phyloP scores from a whole-genome alignment of 1,140 invertebrate genomes.

The Drosophila equinoxialis region DNA sequence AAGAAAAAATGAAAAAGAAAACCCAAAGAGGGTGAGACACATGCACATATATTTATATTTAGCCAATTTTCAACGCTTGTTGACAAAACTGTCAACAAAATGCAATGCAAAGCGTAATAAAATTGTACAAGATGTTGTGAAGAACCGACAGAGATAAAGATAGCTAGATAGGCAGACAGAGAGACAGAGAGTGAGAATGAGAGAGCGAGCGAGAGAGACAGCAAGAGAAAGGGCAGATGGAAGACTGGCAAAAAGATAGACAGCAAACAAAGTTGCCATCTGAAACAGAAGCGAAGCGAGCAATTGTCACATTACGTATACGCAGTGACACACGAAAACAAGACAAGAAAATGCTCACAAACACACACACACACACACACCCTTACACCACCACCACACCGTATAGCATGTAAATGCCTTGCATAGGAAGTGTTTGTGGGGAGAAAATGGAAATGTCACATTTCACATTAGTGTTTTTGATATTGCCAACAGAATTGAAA shows the following conservation, averaged over 20 bases:
- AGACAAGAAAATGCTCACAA: constrained; percentile 13
- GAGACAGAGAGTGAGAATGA: no score
- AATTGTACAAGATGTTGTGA: constrained; percentile 72
- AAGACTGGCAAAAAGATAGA: constrained; percentile 28
- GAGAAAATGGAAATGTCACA: constrained; percentile 11
- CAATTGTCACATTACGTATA: constrained; percentile 78
- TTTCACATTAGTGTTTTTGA: constrained; percentile 1
- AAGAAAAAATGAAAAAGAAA: constrained; percentile 3
- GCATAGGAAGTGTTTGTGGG: background rate
- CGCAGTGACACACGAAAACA: constrained; percentile 41
- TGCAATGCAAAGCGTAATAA: constrained; percentile 80
- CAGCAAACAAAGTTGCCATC: constrained; percentile 58
- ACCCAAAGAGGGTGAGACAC: constrained; percentile 35
- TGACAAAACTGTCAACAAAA: constrained; percentile 83
- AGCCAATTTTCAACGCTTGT: constrained; percentile 83
- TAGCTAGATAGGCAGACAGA: background rate
- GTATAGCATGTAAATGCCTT: constrained; percentile 30
- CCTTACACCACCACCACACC: constrained; percentile 20
- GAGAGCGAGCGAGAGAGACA: background rate
- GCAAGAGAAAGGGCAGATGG: background rate
- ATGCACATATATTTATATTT: constrained; percentile 79
- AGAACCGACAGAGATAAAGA: constrained; percentile 6
- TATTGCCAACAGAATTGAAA: background rate
- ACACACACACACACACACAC: constrained; percentile 3
- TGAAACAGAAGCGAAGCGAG: constrained; percentile 43